Base-by-base conservation (phyloP, 2,888 invertebrate species). In the Coleophora deauratella region DNA sequence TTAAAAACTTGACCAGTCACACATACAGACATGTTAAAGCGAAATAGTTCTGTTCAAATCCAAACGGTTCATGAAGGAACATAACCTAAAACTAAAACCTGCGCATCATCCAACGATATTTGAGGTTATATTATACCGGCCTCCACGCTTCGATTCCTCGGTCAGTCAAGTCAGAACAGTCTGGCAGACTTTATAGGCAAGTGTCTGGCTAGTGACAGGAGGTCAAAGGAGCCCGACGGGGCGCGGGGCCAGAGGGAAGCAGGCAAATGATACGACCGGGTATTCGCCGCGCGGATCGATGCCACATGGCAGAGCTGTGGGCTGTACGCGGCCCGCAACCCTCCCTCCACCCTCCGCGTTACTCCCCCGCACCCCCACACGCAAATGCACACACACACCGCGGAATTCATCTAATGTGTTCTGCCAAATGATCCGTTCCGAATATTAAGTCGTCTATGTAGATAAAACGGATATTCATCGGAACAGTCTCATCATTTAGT, bases 341-440 rank as follows among this genome's bases (percentile, higher is more conserved):
- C 59, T 56, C 58, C 55, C 47, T 38, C 49, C 44, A 44, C 43
- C 50, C 59, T 64, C 69, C 73, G 66, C 69, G 66, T 4, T 6
- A 21, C 21, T 6, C 21, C 21, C 66, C 61, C 68, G 67, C 74
- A 69, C 74, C 63, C 72, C 66, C 69, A 62, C 70, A 60, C 60
- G 52, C 59, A 58, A 56, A 53, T 61, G 50, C 55, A 52, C 56
- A 56, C 54, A 53, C 56, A 51, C 46, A 34, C 45, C 38, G 49
- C 51, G 58, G 52, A 51, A 55, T 48, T 50, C 60, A 61, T 73
- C 75, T 76, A 77, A 76, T 74, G 79, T 78, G 79, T 77, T 69
- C 73, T 75, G 77, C 75, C 81, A 80, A 82, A 82, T 82, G 80
- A 81, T 72, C 80, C 75, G 70, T 59, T 54, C 49, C 62, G 72